Conservation (phyloP, 2,113 vertebrate species). For the Lophotis ruficrista region DNA sequence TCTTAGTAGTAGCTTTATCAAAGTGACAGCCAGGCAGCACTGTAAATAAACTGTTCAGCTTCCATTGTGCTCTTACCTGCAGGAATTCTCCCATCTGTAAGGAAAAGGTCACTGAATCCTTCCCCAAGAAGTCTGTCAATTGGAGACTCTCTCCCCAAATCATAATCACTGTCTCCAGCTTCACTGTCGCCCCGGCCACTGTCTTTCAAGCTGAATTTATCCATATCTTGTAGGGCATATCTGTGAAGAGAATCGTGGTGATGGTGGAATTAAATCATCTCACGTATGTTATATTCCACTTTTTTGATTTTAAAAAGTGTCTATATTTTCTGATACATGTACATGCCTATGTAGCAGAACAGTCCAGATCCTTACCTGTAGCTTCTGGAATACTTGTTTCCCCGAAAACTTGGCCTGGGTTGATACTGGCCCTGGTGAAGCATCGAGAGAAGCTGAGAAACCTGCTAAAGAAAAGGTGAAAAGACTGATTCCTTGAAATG, state of each 20-base stretch:
- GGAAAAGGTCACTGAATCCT: constrained; percentile 94
- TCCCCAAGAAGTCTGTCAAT: constrained; percentile 94
- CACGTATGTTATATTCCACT: rapidly evolving
- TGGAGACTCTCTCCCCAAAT: constrained; percentile 95
- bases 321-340: not conserved
- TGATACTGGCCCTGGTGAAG: constrained; percentile 99
- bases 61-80: constrained; percentile 83
- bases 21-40: constrained; percentile 40
- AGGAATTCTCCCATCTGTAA: constrained; percentile 91
- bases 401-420: constrained; percentile 97
- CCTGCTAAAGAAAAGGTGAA: constrained; percentile 86
- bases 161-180: constrained; percentile 98
- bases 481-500: constrained; percentile 60
- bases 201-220: constrained; percentile 99
- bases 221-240: constrained; percentile 97
- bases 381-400: constrained; percentile 98
- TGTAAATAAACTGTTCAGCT: constrained; percentile 49
- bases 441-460: constrained; percentile 99
- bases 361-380: constrained; percentile 88
- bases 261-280: not conserved
- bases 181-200: constrained; percentile 97
- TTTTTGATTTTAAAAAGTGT: not conserved
- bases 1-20: constrained; percentile 5
- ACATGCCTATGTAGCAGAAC: not conserved
- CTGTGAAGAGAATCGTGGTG: constrained; percentile 72